These are phyloP conservation scores for Exocentrus adspersus DNA, from an alignment of 2,888 invertebrate genomes.

Conservation along the genomic window DNA sequence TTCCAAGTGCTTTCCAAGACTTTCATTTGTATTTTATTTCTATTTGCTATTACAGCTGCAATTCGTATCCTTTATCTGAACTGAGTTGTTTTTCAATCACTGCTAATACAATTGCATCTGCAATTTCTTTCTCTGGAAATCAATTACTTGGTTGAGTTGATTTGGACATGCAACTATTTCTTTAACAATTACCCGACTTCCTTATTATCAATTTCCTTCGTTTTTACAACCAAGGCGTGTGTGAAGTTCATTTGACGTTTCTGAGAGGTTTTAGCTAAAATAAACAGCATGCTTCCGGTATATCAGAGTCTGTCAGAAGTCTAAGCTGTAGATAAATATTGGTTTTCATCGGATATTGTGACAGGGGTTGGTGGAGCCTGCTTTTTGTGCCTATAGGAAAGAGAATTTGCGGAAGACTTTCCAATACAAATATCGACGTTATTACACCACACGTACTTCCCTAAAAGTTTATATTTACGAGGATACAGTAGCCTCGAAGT, in stretches of 20 bases:
- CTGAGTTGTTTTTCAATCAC: not conserved
- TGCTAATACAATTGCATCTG: not conserved
- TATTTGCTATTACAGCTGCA: too few relatives aligned
- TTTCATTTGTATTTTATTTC: too few relatives aligned
- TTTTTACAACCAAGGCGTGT: conserved; percentile 4
- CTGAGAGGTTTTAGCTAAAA: conserved; percentile 46
- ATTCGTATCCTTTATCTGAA: too few relatives aligned
- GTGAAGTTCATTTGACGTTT: conserved; percentile 31
- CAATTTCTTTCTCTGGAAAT: not conserved
- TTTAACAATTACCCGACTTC: not conserved
- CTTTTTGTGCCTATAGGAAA: conserved; percentile 42
- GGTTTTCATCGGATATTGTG: conserved; percentile 55
- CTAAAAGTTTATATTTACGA: conserved; percentile 33
- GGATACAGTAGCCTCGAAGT: conserved; percentile 1
- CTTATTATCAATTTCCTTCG: conserved; percentile 4
- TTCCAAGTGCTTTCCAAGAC: too few relatives aligned
- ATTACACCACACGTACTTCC: conserved; percentile 41
- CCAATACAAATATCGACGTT: conserved; percentile 47
- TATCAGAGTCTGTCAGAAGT: conserved; percentile 52
- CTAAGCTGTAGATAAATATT: conserved; percentile 57
- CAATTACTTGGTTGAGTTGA: not conserved
- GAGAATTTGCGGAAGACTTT: conserved; percentile 41
- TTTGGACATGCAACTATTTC: not conserved
- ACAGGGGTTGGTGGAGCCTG: conserved; percentile 48
- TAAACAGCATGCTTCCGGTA: conserved; percentile 50